Evolutionary conservation across 2,888 invertebrate species (phyloP), one percentile per base, ranked within the genome.

Genomic region (Mayetiola destructor): DNA sequence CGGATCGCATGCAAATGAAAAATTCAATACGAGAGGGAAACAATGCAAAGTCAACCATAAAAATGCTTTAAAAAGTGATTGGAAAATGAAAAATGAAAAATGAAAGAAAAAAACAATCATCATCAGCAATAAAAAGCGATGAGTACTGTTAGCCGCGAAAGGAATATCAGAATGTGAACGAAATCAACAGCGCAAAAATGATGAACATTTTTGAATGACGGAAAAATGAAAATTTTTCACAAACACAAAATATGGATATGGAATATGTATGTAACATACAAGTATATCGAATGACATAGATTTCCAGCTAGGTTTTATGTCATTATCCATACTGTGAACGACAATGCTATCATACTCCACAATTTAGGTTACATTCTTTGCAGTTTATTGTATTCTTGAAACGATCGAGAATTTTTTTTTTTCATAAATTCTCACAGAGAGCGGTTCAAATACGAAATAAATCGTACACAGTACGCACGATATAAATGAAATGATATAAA

Each of bases 201-300:
- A 12, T 18, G 39, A 36, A 16, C 3, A 36, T 8, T 9, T 4
- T 20, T 8, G 20, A 39, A 39, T 5, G 4, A 39, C n/a, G 36
- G 16, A 18, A 18, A 39, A 39, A 36, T n/a, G 20, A 23, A 42
- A 23, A 42, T 21, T 21, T 6, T 4, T 42, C 21, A 32, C 32
- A 12, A 32, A n/a, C n/a, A n/a, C n/a, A n/a, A n/a, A n/a, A n/a
- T n/a, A n/a, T n/a, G n/a, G n/a, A n/a, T n/a, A n/a, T n/a, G n/a
- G n/a, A n/a, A n/a, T n/a, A n/a, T n/a, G n/a, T n/a, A n/a, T n/a
- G n/a, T n/a, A 42, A 6, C 23, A 42, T 23, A 21, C 9, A 21
- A 14, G 23, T 23, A 21, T 42, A 42, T 42, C 21, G 42, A 42
- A 12, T 42, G 42, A 42, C 42, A 42, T 42, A 42, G 42, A 42